These are phyloP conservation scores for Notolepis coatsorum DNA, from an alignment of 2,797 vertebrate genomes.

Conservation along the genomic window DNA sequence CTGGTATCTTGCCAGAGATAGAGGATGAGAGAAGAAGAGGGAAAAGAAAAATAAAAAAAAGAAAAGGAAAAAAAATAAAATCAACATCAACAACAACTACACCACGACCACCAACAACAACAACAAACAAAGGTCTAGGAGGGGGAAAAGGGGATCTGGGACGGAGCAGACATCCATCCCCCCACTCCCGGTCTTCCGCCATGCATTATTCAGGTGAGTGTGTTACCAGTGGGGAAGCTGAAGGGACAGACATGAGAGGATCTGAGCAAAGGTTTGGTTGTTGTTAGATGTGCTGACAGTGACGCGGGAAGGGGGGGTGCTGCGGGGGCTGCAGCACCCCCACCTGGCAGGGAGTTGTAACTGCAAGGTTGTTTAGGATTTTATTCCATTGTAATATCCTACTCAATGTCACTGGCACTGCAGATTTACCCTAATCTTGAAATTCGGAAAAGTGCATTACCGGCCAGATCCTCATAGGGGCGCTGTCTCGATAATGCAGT, in stretches of 20 bases:
- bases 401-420: too few species aligned
- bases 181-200: constrained; percentile 57
- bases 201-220: constrained; percentile 66
- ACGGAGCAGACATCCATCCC: constrained; percentile 33
- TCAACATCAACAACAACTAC: too few species aligned
- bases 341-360: not conserved
- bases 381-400: too few species aligned
- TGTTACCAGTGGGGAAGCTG: constrained; percentile 43
- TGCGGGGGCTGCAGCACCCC: not conserved
- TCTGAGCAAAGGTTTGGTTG: constrained; percentile 55
- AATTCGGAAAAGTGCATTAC: too few species aligned
- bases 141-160: not conserved
- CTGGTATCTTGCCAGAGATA: too few species aligned
- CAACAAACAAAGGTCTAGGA: too few species aligned
- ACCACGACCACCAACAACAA: too few species aligned
- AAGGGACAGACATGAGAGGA: constrained; percentile 43
- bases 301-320: constrained; percentile 35
- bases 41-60: not conserved
- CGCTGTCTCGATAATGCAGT: too few species aligned
- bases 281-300: constrained; percentile 34
- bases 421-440: too few species aligned
- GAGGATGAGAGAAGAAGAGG: not conserved
- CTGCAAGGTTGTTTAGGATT: too few species aligned
- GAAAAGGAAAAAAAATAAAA: not conserved
- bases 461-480: too few species aligned